Evolutionary conservation across 2,888 invertebrate genomes (phyloP), one percentile per base, ranked within the genome.

Genomic region (Willowsia nigromaculata): DNA sequence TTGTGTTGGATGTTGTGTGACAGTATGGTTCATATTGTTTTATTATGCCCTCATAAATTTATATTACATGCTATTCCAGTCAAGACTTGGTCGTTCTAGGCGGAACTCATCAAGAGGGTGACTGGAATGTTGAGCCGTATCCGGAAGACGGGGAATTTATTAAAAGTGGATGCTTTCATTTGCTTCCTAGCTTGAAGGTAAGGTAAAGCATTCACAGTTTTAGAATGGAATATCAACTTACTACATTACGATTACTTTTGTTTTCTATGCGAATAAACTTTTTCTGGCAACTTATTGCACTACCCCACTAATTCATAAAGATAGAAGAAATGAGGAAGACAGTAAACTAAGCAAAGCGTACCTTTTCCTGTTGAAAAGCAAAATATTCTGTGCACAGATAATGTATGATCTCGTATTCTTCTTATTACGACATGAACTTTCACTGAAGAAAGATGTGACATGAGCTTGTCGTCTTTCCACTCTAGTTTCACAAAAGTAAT

Each of bases 101-200:
- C 0, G 97, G 97, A 0, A 97, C 97, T 0, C 95, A 96, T 91
- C 97, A 97, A 93, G 94, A 94, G 91, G 93, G 95, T 78, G 95
- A 96, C 93, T 96, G 95, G 93, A 96, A 95, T 93, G 94, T 93
- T 0, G 93, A 93, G 0, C 93, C 96, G 0, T 94, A 95, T 78
- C 93, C 94, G 0, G 91, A 93, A 1, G 97, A 97, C 92, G 95
- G 95, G 0, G 93, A 95, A 1, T 95, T 95, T 86, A 97, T 97
- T 92, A 93, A 95, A 22, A 94, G 95, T 0, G 96, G 96, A 7
- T 97, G 97, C 92, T 93, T 93, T 5, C 93, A 94, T 71, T 93
- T 96, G 5, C 91, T 96, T 30, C 97, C 97, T 0, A 94, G 95
- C 0, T 93, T 97, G 6, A 94, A 95, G 94, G 96, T 96, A 93